Evolutionary conservation across 2,113 vertebrate species (phyloP).

Genomic region (Siphamia tubifer): DNA sequence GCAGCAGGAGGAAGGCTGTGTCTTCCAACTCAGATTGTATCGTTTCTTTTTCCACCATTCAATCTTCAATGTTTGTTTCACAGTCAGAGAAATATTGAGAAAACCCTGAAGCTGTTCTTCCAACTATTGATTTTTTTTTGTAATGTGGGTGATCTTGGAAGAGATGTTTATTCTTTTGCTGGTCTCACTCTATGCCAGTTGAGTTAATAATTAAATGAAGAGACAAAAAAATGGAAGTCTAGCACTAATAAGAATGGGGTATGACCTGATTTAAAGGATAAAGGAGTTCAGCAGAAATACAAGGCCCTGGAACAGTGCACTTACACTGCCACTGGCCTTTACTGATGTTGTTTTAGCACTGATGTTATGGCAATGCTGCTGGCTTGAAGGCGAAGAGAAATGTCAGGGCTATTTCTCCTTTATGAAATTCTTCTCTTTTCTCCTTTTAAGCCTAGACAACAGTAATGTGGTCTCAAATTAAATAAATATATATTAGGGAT

Average conservation of each 20-base stretch:
- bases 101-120: constrained; percentile 6
- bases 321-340: background rate
- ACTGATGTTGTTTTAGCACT: background rate
- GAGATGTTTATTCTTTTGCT: background rate
- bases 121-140: constrained; percentile 21
- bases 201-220: background rate
- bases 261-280: constrained; percentile 11
- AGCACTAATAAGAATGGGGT: background rate
- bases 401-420: background rate
- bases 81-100: constrained; percentile 11
- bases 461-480: background rate
- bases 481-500: too few relatives aligned
- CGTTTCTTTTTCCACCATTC: background rate
- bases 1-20: background rate
- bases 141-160: constrained; percentile 3
- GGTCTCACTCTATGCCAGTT: background rate
- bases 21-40: background rate
- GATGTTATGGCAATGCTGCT: background rate
- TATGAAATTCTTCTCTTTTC: background rate
- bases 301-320: background rate
- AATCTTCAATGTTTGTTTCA: background rate
- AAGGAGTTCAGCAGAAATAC: background rate
- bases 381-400: constrained; percentile 1
- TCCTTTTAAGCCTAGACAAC: background rate
- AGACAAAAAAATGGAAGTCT: background rate